Base-by-base conservation (phyloP, 2,113 vertebrate genomes). In the Toxotes chatareus region DNA sequence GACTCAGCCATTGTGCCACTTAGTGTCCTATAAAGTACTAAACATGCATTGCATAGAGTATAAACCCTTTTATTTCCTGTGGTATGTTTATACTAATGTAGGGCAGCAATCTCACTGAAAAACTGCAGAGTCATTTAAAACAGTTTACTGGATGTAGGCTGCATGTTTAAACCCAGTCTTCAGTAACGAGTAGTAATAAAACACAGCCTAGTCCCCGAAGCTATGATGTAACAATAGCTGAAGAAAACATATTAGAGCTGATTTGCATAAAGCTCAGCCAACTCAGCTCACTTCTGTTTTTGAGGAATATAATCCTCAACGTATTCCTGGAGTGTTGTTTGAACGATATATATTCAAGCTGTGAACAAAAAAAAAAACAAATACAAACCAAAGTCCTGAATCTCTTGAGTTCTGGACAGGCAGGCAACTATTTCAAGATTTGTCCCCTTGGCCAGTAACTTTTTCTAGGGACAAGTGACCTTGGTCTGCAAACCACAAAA, bases 1-100 rank as follows among this genome's bases (percentile, higher is more conserved):
- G 44, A 76, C 42, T 55, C 36, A 69, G 75, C 79, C 77, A 46
- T 6, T 61, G 61, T 85, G 84, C 72, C 60, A 75, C 62, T 55
- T 79, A 90, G 75, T 84, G 82, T 89, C 83, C 82, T 82, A 75
- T 72, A 56, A 80, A 76, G 57, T 86, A 63, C 82, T 82, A 67
- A 71, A 87, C 61, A 82, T 86, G 75, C 70, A 90, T 92, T 93
- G 92, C 93, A 94, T 93, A 93, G 91, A 86, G 70, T 72, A 73
- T 8, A 64, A 74, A 89, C 66, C 70, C 46, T 74, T 85, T 87
- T 55, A 56, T 61, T 46, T 86, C 90, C 82, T 78, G 57, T 75
- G 23, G 73, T 51, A 31, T 63, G n/a, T 53, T 63, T 55, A 16
- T 53, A 62, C 10, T 71, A 19, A 66, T 5, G 27, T 23, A 76